Conservation (phyloP, 2,113 vertebrate species). For the Pterocles burchelli region DNA sequence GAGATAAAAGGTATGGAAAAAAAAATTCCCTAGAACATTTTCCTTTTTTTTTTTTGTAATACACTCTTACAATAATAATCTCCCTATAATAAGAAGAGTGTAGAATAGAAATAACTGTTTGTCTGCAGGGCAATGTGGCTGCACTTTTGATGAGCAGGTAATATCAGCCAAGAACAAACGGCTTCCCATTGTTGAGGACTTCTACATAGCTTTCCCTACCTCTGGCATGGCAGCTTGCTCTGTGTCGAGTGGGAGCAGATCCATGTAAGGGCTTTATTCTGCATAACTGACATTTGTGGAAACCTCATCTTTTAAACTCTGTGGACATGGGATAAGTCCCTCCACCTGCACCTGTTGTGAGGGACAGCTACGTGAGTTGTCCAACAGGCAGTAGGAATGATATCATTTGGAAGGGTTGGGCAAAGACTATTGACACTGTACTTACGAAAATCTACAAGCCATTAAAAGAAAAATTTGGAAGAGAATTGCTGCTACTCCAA, state of each 20-base stretch:
- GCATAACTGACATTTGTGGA: neutral
- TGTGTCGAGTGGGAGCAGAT: neutral
- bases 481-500: neutral
- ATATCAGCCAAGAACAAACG: neutral
- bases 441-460: neutral
- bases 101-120: neutral
- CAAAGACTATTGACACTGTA: neutral
- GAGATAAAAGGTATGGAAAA: constrained; percentile 17
- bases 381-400: neutral
- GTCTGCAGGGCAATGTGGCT: neutral
- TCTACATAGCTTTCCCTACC: neutral
- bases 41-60: neutral
- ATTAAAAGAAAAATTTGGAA: neutral
- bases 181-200: neutral
- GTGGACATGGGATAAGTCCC: neutral
- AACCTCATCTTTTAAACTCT: neutral
- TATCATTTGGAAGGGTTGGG: neutral
- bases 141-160: neutral
- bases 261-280: neutral
- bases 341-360: neutral
- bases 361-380: neutral
- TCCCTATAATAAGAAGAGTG: neutral
- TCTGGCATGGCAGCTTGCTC: neutral
- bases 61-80: neutral
- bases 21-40: neutral